Conservation (phyloP, 1,140 invertebrate genomes). For the Lanistes nyassanus region DNA sequence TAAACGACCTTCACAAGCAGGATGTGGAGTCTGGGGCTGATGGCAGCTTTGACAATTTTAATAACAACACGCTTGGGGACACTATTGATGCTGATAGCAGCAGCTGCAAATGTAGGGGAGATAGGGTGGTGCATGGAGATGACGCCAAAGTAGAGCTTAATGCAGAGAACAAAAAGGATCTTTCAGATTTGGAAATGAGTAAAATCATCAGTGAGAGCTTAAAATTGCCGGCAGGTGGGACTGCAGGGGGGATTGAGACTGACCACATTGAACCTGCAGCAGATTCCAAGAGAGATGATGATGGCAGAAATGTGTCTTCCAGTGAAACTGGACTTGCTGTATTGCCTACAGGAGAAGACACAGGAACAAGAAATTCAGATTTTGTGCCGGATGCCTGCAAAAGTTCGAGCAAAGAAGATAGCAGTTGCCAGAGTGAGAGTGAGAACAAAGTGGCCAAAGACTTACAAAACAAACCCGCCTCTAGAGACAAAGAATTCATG, state of each 20-base stretch:
- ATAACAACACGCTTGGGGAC: neutral
- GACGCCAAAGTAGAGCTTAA: neutral
- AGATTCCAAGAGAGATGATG: neutral
- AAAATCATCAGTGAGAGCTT: neutral
- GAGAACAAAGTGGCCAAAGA: neutral
- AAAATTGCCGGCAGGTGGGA: neutral
- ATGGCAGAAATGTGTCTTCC: neutral
- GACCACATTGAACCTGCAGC: neutral
- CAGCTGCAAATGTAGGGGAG: neutral
- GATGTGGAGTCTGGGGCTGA: neutral
- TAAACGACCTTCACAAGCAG: neutral
- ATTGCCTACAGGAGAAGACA: neutral
- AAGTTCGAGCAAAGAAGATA: too few relatives aligned
- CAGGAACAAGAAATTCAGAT: too few relatives aligned
- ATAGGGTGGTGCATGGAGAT: too few relatives aligned
- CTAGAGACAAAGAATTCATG: slow-evolving; percentile 1
- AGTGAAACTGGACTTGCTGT: too few relatives aligned
- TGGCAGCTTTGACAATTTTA: neutral
- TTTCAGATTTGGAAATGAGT: neutral
- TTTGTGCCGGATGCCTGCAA: neutral
- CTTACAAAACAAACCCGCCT: too few relatives aligned
- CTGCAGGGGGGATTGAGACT: neutral
- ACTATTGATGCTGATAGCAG: neutral
- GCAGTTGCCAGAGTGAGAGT: too few relatives aligned
- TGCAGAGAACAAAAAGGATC: neutral